Percentiles rank a stretch among this genome's conserved stretches.
Evolutionary conservation across 2,888 invertebrate species (phyloP).

Genomic region (Parascotia fuliginaria): DNA sequence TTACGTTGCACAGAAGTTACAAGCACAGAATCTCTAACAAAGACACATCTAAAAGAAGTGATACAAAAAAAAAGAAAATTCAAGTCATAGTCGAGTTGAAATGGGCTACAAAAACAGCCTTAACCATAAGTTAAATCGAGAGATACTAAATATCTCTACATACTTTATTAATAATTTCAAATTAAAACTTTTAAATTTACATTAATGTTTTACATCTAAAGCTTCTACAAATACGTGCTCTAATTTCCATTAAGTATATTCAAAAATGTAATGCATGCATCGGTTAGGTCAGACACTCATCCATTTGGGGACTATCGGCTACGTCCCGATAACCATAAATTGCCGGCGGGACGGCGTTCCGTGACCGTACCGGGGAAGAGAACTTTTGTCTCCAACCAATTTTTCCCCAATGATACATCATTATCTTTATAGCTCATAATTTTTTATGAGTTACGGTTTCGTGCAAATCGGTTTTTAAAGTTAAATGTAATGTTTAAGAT

Average conservation of each 20-base stretch:
- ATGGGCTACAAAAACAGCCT: too few relatives aligned
- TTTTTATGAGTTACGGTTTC: conserved; percentile 30
- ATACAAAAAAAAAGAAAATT: too few relatives aligned
- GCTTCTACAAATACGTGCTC: conserved; percentile 21
- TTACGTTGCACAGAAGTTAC: too few relatives aligned
- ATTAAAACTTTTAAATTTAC: too few relatives aligned
- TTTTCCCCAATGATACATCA: conserved; percentile 45
- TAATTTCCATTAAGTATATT: conserved; percentile 41
- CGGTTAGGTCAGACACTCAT: conserved; percentile 44
- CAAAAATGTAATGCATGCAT: conserved; percentile 41
- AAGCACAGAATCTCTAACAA: too few relatives aligned
- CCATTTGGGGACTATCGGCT: conserved; percentile 53
- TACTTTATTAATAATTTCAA: too few relatives aligned
- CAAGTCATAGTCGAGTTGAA: too few relatives aligned
- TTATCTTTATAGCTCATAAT: conserved; percentile 35
- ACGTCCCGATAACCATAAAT: conserved; percentile 59
- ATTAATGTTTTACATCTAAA: too few relatives aligned
- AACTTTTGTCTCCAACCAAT: conserved; percentile 47
- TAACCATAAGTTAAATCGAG: too few relatives aligned
- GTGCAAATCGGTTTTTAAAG: conserved; percentile 15
- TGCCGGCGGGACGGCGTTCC: conserved; percentile 21
- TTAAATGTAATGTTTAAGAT: conserved; percentile 21
- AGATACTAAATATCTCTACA: too few relatives aligned
- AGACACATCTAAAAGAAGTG: too few relatives aligned
- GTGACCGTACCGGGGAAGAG: conserved; percentile 32